These are phyloP conservation scores for Perizoma flavofasciatum DNA, from an alignment of 2,888 invertebrate genomes.

Conservation along the genomic window DNA sequence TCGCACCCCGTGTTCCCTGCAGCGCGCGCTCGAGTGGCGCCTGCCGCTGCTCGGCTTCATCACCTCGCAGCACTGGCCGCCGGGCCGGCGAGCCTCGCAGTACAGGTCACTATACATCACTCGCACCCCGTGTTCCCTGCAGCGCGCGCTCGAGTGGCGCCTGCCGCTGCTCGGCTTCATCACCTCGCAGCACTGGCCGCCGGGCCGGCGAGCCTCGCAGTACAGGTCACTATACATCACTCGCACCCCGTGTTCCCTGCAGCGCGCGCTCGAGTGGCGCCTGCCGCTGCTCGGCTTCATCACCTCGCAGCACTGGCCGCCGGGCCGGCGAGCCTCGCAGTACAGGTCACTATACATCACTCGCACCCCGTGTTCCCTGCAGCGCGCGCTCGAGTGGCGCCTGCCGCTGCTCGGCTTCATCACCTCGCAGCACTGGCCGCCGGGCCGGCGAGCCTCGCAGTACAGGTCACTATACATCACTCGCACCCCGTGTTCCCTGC, in stretches of 20 bases:
- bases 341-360: no score
- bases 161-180: not conserved
- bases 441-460: constrained; percentile 80
- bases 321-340: constrained; percentile 80
- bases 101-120: constrained; percentile 63
- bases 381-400: constrained; percentile 65
- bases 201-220: constrained; percentile 80
- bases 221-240: no score
- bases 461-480: no score
- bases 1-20: constrained; percentile 84
- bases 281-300: not conserved
- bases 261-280: constrained; percentile 65
- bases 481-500: no score
- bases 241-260: no score
- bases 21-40: constrained; percentile 66
- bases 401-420: not conserved
- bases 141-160: constrained; percentile 65
- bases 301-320: constrained; percentile 77
- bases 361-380: no score
- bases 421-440: constrained; percentile 77
- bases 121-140: constrained; percentile 85
- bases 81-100: constrained; percentile 80
- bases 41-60: constrained; percentile 86
- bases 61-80: constrained; percentile 85
- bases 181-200: constrained; percentile 77